phyloP scores from a whole-genome alignment of 2,797 vertebrate genomes.

The Leptoclinus maculatus region DNA sequence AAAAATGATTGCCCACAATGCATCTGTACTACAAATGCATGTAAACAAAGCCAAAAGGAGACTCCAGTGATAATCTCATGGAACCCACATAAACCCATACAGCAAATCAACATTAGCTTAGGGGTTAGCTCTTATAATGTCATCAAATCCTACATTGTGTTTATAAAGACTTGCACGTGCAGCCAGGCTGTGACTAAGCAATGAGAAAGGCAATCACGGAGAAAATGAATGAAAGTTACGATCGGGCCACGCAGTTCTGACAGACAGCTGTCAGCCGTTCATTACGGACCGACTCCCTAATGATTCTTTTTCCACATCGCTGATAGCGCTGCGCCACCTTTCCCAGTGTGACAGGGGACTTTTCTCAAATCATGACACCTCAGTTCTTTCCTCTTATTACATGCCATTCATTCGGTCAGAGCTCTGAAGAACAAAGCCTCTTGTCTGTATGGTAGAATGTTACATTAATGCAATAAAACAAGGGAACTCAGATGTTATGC shows the following conservation, averaged over 20 bases:
- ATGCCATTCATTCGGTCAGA: conserved; percentile 55
- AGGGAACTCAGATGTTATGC: neutral
- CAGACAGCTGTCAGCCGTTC: conserved; percentile 77
- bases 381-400: conserved; percentile 60
- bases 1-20: neutral
- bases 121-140: neutral
- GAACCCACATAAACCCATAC: neutral
- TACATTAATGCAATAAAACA: conserved; percentile 15
- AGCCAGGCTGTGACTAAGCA: conserved; percentile 17
- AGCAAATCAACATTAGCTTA: conserved; percentile 6
- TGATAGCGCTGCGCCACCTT: conserved; percentile 52
- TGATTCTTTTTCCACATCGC: conserved; percentile 51
- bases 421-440: conserved; percentile 23
- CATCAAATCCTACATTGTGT: conserved; percentile 29
- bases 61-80: neutral
- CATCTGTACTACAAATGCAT: neutral
- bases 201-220: conserved; percentile 62
- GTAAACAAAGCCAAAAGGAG: neutral
- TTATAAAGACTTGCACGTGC: conserved; percentile 55
- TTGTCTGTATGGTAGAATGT: neutral
- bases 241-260: conserved; percentile 54
- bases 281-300: conserved; percentile 56
- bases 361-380: conserved; percentile 65
- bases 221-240: conserved; percentile 65
- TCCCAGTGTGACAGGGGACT: conserved; percentile 48